Conservation (phyloP, 53 echinoderm and acorn worm genomes). For the Antedon mediterranea region DNA sequence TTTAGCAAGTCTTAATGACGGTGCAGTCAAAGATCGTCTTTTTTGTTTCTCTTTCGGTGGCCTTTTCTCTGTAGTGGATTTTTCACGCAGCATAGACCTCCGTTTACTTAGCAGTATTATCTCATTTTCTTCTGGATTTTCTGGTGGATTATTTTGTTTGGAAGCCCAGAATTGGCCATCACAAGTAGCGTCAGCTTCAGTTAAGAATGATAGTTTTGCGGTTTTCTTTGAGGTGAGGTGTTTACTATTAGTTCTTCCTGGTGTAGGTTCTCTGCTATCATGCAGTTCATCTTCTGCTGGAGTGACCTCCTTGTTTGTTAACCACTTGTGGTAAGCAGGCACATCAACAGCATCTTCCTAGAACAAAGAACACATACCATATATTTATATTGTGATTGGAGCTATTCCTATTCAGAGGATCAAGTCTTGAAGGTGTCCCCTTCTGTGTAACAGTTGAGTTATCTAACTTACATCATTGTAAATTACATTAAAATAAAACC, state of each 20-base stretch:
- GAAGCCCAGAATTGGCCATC: conserved; percentile 52
- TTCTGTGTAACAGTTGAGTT: no score
- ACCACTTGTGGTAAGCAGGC: neutral
- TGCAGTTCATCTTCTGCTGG: neutral
- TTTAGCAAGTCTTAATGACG: neutral
- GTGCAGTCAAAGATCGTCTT: conserved; percentile 6
- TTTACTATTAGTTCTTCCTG: neutral
- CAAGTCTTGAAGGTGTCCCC: no score
- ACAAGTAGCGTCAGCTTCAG: conserved; percentile 46
- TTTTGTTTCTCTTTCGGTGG: neutral
- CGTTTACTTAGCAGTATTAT: neutral
- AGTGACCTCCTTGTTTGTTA: neutral
- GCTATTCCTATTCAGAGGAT: no score
- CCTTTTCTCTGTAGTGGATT: neutral
- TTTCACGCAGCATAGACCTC: neutral
- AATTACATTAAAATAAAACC: no score
- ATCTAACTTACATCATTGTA: no score
- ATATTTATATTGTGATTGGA: no score
- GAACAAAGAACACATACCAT: neutral
- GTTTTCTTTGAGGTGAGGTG: neutral
- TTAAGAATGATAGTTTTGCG: conserved; percentile 47
- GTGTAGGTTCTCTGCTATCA: conserved; percentile 23
- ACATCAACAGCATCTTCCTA: neutral
- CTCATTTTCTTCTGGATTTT: neutral
- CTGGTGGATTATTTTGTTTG: neutral